Evolutionary conservation across 23 tunicate species (phyloP), one percentile per base, ranked within the genome.

Genomic region (Clavelina lepadiformis): DNA sequence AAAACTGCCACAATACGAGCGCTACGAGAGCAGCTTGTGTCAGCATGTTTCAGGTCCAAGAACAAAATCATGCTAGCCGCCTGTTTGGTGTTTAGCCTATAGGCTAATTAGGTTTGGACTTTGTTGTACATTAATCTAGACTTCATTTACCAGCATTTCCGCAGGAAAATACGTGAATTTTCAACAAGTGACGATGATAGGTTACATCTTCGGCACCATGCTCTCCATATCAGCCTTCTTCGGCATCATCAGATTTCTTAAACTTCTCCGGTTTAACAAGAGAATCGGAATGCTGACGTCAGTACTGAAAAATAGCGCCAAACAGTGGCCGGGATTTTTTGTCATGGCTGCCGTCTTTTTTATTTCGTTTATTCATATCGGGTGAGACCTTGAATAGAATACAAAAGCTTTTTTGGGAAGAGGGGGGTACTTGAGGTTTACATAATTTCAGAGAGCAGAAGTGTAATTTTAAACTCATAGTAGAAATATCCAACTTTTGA

Each of bases 301-400:
- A 13, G 98, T 93, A 52, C 69, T 93, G 65, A 78, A 78, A 31
- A 65, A 74, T 74, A 93, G 92, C 75, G 98, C 93, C 58, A 74
- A 60, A 37, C 93, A 93, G 80, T 93, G 98, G 98, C 93, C 98
- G 19, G 98, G 98, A 18, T 93, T 84, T 61, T 78, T 93, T 55
- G 94, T 83, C 29, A 29, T 83, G 46, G 83, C 86, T 35, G 69
- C 67, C 27, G 86, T 83, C 18, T 85, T 93, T 58, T 79, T 75
- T 80, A 68, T 93, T 31, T 77, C 93, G 19, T 93, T 93, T 52
- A 69, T 86, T 28, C 88, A 79, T 51, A 81, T 84, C 33, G 98
- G 93, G 88, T 83, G 22, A 53, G 72, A 11, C 33, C 19, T 73
- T 45, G 11, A 3, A 45, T 76, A 78, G 82, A 68, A 76, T 69